phyloP scores from a whole-genome alignment of 2,888 invertebrate genomes.

The Ferdinandea cuprea region DNA sequence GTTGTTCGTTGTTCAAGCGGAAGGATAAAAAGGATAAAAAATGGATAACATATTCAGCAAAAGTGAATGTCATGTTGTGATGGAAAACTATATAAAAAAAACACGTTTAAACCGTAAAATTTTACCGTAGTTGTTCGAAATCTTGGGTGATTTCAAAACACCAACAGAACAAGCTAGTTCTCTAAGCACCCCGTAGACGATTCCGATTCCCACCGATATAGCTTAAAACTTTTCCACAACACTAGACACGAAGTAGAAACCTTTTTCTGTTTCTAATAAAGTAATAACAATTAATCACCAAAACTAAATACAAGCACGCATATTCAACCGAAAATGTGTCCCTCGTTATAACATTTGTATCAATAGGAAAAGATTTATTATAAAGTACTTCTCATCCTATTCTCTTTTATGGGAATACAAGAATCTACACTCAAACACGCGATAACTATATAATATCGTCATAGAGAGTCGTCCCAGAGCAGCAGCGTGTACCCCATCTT shows the following conservation, averaged over 20 bases:
- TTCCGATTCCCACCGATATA: not conserved
- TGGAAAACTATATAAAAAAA: too few species aligned
- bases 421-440: slow-evolving; percentile 54
- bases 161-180: too few species aligned
- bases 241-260: not conserved
- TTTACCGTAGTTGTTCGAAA: too few species aligned
- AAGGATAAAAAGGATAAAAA: too few species aligned
- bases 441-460: not conserved
- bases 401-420: not conserved
- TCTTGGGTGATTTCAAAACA: too few species aligned
- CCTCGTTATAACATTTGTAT: slow-evolving; percentile 49
- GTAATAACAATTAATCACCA: slow-evolving; percentile 55
- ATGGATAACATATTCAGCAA: too few species aligned
- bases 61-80: too few species aligned
- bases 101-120: too few species aligned
- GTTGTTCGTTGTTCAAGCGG: too few species aligned
- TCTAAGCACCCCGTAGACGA: too few species aligned
- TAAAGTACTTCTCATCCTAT: slow-evolving; percentile 24
- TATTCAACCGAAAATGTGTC: slow-evolving; percentile 34
- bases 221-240: not conserved
- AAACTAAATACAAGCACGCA: slow-evolving; percentile 48
- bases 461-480: too few species aligned
- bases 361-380: slow-evolving; percentile 62
- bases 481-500: too few species aligned
- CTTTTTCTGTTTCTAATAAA: slow-evolving; percentile 43